phyloP scores from a whole-genome alignment of 2,797 vertebrate genomes.

The Pangasius macronema region DNA sequence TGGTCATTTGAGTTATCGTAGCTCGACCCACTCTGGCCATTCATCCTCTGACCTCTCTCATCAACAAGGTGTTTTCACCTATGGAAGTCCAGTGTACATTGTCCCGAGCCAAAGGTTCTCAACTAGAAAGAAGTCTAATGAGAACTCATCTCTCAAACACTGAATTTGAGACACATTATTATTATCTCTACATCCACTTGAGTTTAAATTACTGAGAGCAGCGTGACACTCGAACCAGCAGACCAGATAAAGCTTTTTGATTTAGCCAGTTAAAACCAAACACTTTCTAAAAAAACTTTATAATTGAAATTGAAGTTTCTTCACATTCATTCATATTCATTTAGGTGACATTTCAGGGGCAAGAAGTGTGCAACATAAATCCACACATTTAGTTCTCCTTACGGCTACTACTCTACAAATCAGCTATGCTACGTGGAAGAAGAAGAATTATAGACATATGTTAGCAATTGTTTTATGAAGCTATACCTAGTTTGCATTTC shows the following conservation, averaged over 20 bases:
- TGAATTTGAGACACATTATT: background rate
- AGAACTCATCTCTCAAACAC: background rate
- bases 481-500: background rate
- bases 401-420: background rate
- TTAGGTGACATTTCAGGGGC: background rate
- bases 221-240: background rate
- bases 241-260: background rate
- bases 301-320: background rate
- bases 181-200: slow-evolving; percentile 1
- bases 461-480: background rate
- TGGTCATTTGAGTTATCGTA: background rate
- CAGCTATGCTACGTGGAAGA: background rate
- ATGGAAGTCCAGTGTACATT: background rate
- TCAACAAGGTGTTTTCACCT: background rate
- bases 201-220: background rate
- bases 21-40: background rate
- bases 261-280: background rate
- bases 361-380: background rate
- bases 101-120: background rate
- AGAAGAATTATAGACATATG: background rate
- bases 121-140: background rate
- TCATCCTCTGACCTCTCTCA: background rate
- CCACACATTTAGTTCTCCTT: background rate
- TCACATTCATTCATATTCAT: background rate
- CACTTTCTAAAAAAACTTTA: background rate